Percentiles rank a stretch among this genome's conserved stretches.
phyloP scores from a whole-genome alignment of 2,888 invertebrate genomes.

The Metopia argyrocephala region DNA sequence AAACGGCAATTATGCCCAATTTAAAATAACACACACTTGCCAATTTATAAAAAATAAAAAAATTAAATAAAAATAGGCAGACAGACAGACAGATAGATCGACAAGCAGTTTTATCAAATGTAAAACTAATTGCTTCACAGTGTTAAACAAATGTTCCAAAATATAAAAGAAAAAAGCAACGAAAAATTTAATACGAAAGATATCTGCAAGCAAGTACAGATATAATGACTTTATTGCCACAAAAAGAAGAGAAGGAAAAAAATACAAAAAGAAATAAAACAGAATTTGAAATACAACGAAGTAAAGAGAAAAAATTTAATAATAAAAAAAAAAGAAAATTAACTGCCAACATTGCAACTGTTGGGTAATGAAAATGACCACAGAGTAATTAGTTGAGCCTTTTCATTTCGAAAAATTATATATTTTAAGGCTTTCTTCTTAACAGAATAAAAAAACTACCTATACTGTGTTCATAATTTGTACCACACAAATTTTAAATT shows the following conservation, averaged over 20 bases:
- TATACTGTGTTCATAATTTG: no score
- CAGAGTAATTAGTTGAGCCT: conserved; percentile 53
- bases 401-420: neutral
- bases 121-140: conserved; percentile 56
- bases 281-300: neutral
- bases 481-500: no score
- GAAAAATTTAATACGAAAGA: conserved; percentile 18
- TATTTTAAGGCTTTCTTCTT: neutral
- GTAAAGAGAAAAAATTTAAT: neutral
- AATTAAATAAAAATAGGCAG: neutral
- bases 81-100: neutral
- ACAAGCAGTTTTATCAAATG: conserved; percentile 32
- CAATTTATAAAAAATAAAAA: conserved; percentile 12
- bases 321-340: conserved; percentile 31
- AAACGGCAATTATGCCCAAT: conserved; percentile 18
- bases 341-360: conserved; percentile 42
- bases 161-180: neutral
- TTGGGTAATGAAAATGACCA: conserved; percentile 45
- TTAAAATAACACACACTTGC: no score
- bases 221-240: conserved; percentile 48
- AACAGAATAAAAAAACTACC: neutral
- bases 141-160: conserved; percentile 19
- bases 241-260: conserved; percentile 2
- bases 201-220: conserved; percentile 12
- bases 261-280: conserved; percentile 15